A percentile compares a stretch with the other conserved stretches of the same genome.
Evolutionary conservation across 2,113 vertebrate genomes (phyloP).

Genomic region (Seriola rivoliana): DNA sequence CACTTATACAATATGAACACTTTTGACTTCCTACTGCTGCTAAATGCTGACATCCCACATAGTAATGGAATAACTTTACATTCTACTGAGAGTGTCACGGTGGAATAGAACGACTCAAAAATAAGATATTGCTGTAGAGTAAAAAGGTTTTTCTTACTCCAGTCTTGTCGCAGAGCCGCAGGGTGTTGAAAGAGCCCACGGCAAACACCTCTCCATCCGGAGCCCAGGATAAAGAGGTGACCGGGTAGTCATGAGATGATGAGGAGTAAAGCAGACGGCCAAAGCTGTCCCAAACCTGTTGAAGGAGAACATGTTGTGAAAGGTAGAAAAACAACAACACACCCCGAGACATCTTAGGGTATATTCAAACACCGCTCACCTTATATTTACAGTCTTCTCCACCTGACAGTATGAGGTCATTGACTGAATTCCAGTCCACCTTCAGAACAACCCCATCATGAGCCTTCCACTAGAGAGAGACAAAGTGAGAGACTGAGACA

Average conservation of each 20-base stretch:
- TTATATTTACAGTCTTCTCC: constrained; percentile 99
- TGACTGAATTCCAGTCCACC: constrained; percentile 97
- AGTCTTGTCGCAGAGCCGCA: constrained; percentile 95
- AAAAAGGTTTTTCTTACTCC: constrained; percentile 88
- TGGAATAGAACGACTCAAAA: not conserved
- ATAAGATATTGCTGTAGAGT: not conserved
- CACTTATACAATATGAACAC: not conserved
- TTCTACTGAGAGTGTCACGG: not conserved
- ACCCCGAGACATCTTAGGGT: not conserved
- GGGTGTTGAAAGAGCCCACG: constrained; percentile 95
- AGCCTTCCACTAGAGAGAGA: constrained; percentile 92
- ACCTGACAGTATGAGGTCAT: constrained; percentile 94
- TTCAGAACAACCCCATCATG: constrained; percentile 96
- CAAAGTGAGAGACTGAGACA: constrained; percentile 24
- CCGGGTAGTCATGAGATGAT: constrained; percentile 89
- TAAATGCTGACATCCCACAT: not conserved
- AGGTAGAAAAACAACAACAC: not conserved
- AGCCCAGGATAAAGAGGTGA: constrained; percentile 95
- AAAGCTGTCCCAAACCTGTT: constrained; percentile 97
- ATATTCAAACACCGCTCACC: constrained; percentile 76
- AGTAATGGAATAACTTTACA: not conserved
- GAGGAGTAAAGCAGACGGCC: constrained; percentile 89
- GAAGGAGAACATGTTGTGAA: constrained; percentile 16
- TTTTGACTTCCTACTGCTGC: not conserved
- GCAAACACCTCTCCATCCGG: constrained; percentile 95